These are phyloP conservation scores for Mantis religiosa DNA, from an alignment of 2,888 invertebrate species.

Conservation along the genomic window DNA sequence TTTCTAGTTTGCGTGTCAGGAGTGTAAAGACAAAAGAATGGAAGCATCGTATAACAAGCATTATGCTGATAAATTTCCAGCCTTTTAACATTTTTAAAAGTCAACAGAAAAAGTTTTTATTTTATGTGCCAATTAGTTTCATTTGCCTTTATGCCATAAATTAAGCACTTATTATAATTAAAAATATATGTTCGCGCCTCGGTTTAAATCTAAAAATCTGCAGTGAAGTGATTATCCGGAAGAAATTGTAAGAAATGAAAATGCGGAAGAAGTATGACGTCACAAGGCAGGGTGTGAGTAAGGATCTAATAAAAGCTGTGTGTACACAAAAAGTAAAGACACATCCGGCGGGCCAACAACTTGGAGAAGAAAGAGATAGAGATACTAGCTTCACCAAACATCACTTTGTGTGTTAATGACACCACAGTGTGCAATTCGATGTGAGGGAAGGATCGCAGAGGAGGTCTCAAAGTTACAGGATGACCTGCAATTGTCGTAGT, in stretches of 20 bases:
- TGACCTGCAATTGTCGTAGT: background rate
- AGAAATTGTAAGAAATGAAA: background rate
- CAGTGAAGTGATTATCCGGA: background rate
- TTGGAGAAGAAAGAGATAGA: background rate
- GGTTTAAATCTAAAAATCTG: background rate
- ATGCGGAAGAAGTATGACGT: background rate
- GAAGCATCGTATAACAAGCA: no score
- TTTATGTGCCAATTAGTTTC: no score
- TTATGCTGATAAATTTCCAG: no score
- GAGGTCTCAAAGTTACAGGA: conserved; percentile 5
- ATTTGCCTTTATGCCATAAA: no score
- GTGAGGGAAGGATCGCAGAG: conserved; percentile 21
- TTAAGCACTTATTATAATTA: no score
- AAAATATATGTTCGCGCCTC: no score
- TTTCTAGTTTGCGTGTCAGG: no score
- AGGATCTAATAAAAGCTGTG: background rate
- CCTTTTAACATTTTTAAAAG: no score
- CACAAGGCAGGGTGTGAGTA: background rate
- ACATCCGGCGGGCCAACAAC: background rate
- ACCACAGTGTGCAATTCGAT: conserved; percentile 29
- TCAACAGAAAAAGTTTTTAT: no score
- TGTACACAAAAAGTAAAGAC: background rate
- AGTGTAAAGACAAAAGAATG: no score
- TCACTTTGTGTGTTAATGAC: conserved; percentile 31
- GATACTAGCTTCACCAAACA: conserved; percentile 22